Percentiles rank a stretch among this genome's conserved stretches.
These are phyloP conservation scores for Asteroscopus sphinx DNA, from an alignment of 2,888 invertebrate species.

Conservation along the genomic window DNA sequence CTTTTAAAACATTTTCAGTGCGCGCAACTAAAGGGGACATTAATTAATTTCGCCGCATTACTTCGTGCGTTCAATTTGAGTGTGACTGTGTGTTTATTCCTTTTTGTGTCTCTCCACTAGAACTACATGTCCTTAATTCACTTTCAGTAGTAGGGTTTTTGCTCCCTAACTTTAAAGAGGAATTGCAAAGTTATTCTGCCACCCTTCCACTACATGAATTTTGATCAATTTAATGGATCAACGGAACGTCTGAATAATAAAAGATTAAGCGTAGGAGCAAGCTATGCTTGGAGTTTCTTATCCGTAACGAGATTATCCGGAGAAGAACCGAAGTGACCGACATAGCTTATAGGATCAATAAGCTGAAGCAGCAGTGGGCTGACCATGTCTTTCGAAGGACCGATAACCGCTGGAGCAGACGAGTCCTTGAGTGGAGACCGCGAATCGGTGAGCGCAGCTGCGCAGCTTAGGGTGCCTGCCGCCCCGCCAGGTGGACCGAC, in stretches of 20 bases:
- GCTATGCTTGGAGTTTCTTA: no score
- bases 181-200: conserved; percentile 31
- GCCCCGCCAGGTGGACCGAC: no score
- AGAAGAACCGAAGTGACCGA: no score
- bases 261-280: no score
- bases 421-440: no score
- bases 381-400: no score
- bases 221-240: conserved; percentile 42
- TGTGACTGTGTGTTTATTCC: conserved; percentile 70
- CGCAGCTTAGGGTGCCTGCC: no score
- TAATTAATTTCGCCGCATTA: conserved; percentile 85
- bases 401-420: no score
- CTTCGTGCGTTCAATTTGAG: conserved; percentile 76
- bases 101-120: conserved; percentile 63
- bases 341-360: no score
- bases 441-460: no score
- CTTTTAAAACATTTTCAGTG: conserved; percentile 79
- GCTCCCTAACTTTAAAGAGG: conserved; percentile 34
- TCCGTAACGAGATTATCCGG: no score
- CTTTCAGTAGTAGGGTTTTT: conserved; percentile 47
- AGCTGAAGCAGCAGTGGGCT: no score
- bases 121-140: conserved; percentile 41
- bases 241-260: conserved; percentile 38
- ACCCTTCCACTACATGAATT: conserved; percentile 28
- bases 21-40: conserved; percentile 76